Conservation (phyloP, 64 coral and sea anemone genomes). For the Trachythela sp. region DNA sequence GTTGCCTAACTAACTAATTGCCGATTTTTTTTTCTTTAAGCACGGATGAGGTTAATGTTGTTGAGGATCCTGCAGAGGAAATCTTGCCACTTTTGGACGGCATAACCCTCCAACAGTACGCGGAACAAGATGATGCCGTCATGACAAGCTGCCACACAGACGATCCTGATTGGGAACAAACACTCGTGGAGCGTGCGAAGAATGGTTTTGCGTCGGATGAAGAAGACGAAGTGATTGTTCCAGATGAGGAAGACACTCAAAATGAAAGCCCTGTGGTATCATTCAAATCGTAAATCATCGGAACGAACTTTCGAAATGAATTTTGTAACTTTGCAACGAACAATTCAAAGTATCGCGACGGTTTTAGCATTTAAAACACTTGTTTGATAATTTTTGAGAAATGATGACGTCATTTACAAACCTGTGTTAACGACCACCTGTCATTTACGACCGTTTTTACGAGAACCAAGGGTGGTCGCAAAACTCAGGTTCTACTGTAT, state of each 20-base stretch:
- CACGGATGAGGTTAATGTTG: background rate
- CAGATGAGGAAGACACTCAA: too few species aligned
- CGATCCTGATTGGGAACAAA: background rate
- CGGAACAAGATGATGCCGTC: background rate
- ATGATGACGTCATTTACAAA: background rate
- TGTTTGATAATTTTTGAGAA: too few species aligned
- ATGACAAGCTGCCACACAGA: background rate
- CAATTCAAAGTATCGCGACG: too few species aligned
- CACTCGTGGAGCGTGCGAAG: background rate
- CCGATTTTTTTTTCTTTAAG: background rate
- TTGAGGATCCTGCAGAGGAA: background rate
- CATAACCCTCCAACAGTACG: background rate
- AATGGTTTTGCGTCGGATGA: background rate
- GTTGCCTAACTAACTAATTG: background rate
- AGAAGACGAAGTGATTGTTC: background rate
- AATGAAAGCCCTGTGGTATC: too few species aligned
- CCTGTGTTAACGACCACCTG: background rate
- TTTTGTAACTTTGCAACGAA: too few species aligned
- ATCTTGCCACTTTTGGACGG: background rate
- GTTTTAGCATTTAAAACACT: too few species aligned
- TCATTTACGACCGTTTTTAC: background rate
- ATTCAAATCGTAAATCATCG: too few species aligned
- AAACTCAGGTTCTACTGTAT: slow-evolving; percentile 20
- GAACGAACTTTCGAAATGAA: too few species aligned
- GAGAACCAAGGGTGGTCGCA: background rate